Base-by-base conservation (phyloP, 2,797 vertebrate genomes). In the Spondyliosoma cantharus region DNA sequence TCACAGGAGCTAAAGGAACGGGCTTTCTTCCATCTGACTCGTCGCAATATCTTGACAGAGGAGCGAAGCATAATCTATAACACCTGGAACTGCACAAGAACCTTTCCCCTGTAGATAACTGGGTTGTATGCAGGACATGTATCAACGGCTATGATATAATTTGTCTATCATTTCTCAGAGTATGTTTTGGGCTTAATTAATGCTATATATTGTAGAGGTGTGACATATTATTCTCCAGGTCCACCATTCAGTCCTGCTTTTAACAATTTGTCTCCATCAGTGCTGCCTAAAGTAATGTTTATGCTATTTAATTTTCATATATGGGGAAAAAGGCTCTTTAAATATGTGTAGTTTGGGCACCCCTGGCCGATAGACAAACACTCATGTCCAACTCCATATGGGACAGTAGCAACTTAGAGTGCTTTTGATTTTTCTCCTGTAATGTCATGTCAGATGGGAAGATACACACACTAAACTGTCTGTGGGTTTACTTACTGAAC, bases 31-130 rank as follows among this genome's bases (percentile, higher is more conserved):
- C 0, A 15, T 60, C 52, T 79, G 42, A 5, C 0, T 29, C 25
- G 11, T 25, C 25, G 14, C 19, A 27, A 0, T 8, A 37, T 37
- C 1, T 5, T 3, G 3, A 0, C 1, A 37, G 12, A 17, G 6
- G n/a, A 3, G 20, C 0, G 1, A 17, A 60, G 27, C 22, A 19
- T 4, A 5, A 50, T 12, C 7, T 3, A 16, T 0, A 5, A 11
- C 20, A 43, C 8, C 22, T 76, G 52, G 46, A 27, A 29, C 0
- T 82, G 82, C 25, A 43, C 8, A 9, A 37, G 37, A 37, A 37
- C 8, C 9, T 37, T 9, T 37, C 8, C 8, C 37, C 11, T 2
- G 32, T 7, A 37, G 32, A 37, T 7, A 8, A 37, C 1, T 37
- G 32, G 32, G 32, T 37, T 37, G 32, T 37, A 7, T 37, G 32